These are phyloP conservation scores for Diachasma alloeum DNA, from an alignment of 1,140 invertebrate genomes.

Conservation along the genomic window DNA sequence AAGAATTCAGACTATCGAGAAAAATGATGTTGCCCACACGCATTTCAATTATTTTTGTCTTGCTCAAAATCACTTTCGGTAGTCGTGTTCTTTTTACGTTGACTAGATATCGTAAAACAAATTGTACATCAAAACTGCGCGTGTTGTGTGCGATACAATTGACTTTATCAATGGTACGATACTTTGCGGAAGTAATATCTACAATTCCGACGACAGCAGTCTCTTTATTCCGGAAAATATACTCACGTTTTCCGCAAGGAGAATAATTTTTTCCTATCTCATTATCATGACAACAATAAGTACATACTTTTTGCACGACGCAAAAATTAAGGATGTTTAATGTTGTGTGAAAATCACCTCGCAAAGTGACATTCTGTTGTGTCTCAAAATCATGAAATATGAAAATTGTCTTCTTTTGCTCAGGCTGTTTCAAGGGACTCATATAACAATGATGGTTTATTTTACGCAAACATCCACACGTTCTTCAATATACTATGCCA, in stretches of 20 bases:
- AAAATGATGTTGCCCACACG: too few relatives aligned
- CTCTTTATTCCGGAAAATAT: not conserved
- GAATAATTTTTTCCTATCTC: not conserved
- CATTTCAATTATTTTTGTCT: too few relatives aligned
- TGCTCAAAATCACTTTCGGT: too few relatives aligned
- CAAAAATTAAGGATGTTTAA: not conserved
- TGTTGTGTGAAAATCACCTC: not conserved
- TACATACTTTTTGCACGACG: not conserved
- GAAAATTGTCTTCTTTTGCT: not conserved
- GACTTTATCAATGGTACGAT: not conserved
- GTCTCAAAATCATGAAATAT: not conserved
- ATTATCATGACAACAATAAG: not conserved
- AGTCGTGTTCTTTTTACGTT: constrained; percentile 19
- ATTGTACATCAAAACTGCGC: constrained; percentile 39
- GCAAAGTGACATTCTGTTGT: not conserved
- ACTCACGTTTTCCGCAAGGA: not conserved
- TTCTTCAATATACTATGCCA: not conserved
- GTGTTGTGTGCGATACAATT: constrained; percentile 41
- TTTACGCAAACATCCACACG: not conserved
- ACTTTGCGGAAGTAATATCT: not conserved
- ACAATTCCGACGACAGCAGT: not conserved
- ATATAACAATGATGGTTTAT: not conserved
- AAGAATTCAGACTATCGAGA: too few relatives aligned
- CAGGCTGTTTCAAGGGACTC: not conserved
- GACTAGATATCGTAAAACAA: constrained; percentile 37